Base-by-base conservation (phyloP, 2,888 invertebrate species). In the Timandra comae region DNA sequence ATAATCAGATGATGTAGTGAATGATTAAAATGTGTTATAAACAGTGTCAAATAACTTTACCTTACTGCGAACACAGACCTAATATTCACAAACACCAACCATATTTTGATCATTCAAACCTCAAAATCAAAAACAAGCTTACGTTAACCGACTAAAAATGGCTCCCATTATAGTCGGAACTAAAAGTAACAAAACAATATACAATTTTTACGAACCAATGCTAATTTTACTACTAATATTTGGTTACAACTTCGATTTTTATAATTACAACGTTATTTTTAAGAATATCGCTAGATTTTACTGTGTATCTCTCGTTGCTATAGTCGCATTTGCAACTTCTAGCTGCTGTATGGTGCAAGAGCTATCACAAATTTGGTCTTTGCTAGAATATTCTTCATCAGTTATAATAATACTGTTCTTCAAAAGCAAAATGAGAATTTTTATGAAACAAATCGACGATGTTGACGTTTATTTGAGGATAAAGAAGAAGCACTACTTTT, bases 231-330 rank as follows among this genome's bases (percentile, higher is more conserved):
- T 82, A 7, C 37, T 75, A 0, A 41, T 77, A 1, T 73, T 69
- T 36, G 82, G 82, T 1, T 79, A 66, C 33, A 69, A 81, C 48
- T 76, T 71, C 4, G 63, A 64, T 35, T 49, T 65, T 5, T 70
- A 63, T 30, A 61, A 60, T 29, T 42, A 52, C 3, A 63, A 49
- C 4, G 27, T 50, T 0, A 25, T 53, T 7, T 38, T 54, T 0
- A 61, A 52, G 36, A 20, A 52, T 2, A 5, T 51, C 0, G 42
- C 58, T 0, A 63, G 52, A 28, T 2, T 63, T 0, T 81, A 79
- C 23, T 67, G 68, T 11, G n/a, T 64, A 0, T 29, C 35, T 29
- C 46, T 81, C 1, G 52, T 72, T 0, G 13, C 29, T 0, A 3
- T 65, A 0, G 47, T 65, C 0, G 39, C 57, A 1, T 63, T 56